Conservation (phyloP, 2,797 vertebrate genomes). For the Nothura maculosa region DNA sequence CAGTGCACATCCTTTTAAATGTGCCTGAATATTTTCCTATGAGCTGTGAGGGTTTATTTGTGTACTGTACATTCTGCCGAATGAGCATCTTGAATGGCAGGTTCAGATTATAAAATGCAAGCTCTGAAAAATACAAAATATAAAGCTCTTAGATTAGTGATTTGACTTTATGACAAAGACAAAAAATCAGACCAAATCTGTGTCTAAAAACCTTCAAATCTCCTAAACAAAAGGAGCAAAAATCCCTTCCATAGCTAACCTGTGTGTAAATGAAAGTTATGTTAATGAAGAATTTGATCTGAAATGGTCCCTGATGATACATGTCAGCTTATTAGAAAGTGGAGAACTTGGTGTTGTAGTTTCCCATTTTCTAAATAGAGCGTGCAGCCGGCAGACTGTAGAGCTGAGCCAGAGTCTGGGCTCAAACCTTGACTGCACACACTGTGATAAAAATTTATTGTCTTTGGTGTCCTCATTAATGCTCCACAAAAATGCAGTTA, state of each 20-base stretch:
- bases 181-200: neutral
- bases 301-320: neutral
- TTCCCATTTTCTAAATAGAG: neutral
- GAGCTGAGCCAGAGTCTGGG: neutral
- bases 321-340: neutral
- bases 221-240: neutral
- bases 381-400: neutral
- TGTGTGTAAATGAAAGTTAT: neutral
- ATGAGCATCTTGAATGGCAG: neutral
- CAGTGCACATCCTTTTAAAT: neutral
- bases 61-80: neutral
- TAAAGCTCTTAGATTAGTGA: neutral
- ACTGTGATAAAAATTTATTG: slow-evolving; percentile 54
- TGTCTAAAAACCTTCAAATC: neutral
- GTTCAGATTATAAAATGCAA: neutral
- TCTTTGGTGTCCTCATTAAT: slow-evolving; percentile 56
- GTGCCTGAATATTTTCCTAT: neutral
- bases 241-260: neutral
- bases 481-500: slow-evolving; percentile 56
- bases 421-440: neutral
- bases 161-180: neutral
- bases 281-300: neutral
- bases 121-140: no score
- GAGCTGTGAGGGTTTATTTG: neutral
- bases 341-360: neutral